Conservation (phyloP, 1,140 invertebrate species). For the Platyscapa corneri region DNA sequence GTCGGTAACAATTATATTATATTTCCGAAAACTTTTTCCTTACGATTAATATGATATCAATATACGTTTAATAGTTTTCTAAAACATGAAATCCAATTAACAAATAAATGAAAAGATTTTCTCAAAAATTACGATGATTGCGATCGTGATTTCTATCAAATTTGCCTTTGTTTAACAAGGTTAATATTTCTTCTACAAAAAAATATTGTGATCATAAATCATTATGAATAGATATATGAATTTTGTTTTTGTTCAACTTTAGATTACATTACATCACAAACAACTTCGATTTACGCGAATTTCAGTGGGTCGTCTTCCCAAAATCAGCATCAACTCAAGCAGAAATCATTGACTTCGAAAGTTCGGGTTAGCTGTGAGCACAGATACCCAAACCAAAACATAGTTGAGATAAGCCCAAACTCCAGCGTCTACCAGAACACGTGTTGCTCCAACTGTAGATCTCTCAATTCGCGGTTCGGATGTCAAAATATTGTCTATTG, state of each 20-base stretch:
- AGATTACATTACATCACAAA: background rate
- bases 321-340: constrained; percentile 51
- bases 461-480: constrained; percentile 28
- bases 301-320: background rate
- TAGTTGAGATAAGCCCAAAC: background rate
- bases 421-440: background rate
- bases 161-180: too few relatives aligned
- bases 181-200: too few relatives aligned
- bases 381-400: constrained; percentile 57
- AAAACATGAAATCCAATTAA: too few relatives aligned
- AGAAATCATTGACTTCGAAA: constrained; percentile 26
- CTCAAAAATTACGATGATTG: too few relatives aligned
- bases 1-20: too few relatives aligned
- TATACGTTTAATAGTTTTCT: too few relatives aligned
- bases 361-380: background rate
- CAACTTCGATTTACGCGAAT: background rate
- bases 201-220: too few relatives aligned
- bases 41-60: too few relatives aligned
- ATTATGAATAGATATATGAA: too few relatives aligned
- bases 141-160: too few relatives aligned
- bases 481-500: constrained; percentile 68
- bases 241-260: background rate
- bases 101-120: too few relatives aligned
- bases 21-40: too few relatives aligned
- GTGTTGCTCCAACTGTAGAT: constrained; percentile 33